phyloP scores from a whole-genome alignment of 2,888 invertebrate genomes.

The Isoperla grammatica region DNA sequence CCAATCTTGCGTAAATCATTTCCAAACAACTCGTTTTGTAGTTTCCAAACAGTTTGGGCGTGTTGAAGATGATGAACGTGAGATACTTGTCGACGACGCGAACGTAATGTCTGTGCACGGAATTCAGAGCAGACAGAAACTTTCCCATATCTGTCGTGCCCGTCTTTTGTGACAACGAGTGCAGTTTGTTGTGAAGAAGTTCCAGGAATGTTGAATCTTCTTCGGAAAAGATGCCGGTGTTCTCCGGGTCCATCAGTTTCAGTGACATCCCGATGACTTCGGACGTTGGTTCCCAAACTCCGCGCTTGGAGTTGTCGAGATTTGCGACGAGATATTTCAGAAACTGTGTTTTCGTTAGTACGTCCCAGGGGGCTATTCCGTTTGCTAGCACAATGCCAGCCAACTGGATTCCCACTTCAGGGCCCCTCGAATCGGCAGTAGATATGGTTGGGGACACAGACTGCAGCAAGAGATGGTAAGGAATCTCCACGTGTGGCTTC shows the following conservation, averaged over 20 bases:
- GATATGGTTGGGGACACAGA: constrained; percentile 32
- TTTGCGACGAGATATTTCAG: constrained; percentile 33
- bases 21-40: constrained; percentile 37
- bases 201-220: constrained; percentile 7
- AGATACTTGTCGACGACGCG: constrained; percentile 44
- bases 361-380: constrained; percentile 40
- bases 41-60: constrained; percentile 35
- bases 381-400: constrained; percentile 43
- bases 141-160: constrained; percentile 33
- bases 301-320: constrained; percentile 34
- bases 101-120: constrained; percentile 50
- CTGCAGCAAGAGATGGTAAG: constrained; percentile 35
- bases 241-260: constrained; percentile 36
- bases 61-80: constrained; percentile 24
- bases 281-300: constrained; percentile 43
- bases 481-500: constrained; percentile 45
- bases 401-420: constrained; percentile 42
- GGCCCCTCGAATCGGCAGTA: constrained; percentile 31
- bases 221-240: constrained; percentile 27
- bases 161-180: neutral
- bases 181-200: constrained; percentile 26
- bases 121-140: constrained; percentile 45
- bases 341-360: constrained; percentile 35
- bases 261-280: constrained; percentile 50
- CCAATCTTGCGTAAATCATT: constrained; percentile 37